A percentile compares a stretch with the other conserved stretches of the same genome.
Conservation (phyloP, 2,797 vertebrate species). For the Acanthornis magna region DNA sequence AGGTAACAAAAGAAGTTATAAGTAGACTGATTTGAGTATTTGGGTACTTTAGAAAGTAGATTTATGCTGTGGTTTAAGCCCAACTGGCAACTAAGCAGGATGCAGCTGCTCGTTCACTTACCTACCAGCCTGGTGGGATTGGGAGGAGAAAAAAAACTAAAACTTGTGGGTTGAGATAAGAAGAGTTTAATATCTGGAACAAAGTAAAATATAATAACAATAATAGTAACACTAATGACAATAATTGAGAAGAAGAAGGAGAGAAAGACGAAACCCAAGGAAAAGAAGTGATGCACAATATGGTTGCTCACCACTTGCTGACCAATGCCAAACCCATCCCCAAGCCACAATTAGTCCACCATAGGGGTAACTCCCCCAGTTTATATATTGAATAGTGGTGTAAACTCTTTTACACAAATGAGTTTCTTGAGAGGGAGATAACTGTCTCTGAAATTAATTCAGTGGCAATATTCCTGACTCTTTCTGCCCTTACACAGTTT, state of each 20-base stretch:
- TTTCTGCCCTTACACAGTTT: background rate
- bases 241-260: too few relatives aligned
- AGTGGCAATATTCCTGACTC: background rate
- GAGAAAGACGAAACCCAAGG: background rate
- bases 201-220: background rate
- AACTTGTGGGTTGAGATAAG: background rate
- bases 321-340: background rate
- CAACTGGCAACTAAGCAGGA: background rate
- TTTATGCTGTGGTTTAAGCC: background rate
- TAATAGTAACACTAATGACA: too few relatives aligned
- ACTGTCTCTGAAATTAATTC: background rate
- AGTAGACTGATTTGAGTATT: background rate
- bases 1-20: background rate
- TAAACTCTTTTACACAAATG: background rate
- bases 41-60: background rate
- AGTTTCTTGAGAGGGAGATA: background rate
- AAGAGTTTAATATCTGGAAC: background rate
- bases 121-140: accelerated
- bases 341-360: accelerated
- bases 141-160: background rate
- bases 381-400: too few relatives aligned
- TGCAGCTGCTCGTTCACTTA: background rate
- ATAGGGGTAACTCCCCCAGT: background rate
- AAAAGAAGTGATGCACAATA: background rate
- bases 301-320: background rate